Conservation (phyloP, 2,888 invertebrate species). For the Tipula helvola region DNA sequence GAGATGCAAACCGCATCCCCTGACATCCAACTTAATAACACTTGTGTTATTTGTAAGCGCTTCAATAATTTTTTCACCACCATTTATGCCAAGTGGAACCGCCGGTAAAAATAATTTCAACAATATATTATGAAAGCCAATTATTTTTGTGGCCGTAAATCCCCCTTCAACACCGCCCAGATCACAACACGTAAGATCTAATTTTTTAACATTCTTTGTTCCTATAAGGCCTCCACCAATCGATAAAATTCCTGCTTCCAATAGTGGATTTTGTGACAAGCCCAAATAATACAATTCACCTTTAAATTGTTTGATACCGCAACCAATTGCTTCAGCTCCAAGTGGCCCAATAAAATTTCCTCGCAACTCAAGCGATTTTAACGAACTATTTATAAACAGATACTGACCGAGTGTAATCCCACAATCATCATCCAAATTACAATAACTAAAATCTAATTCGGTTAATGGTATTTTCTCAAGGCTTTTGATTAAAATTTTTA, state of each 20-base stretch:
- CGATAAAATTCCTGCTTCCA: conserved; percentile 11
- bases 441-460: conserved; percentile 13
- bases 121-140: conserved; percentile 7
- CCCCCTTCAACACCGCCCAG: not conserved
- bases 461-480: conserved; percentile 9
- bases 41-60: not conserved
- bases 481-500: conserved; percentile 12
- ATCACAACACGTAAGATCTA: conserved; percentile 13
- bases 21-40: conserved; percentile 9
- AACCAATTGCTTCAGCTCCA: conserved; percentile 1
- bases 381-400: not conserved
- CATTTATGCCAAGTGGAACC: conserved; percentile 10
- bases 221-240: conserved; percentile 9
- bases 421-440: conserved; percentile 13
- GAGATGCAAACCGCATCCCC: conserved; percentile 12
- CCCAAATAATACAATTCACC: conserved; percentile 14
- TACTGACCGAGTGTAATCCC: conserved; percentile 11
- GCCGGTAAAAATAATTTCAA: not conserved
- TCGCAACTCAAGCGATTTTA: conserved; percentile 12
- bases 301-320: conserved; percentile 9
- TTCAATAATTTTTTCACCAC: conserved; percentile 11
- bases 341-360: conserved; percentile 12
- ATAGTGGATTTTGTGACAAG: conserved; percentile 13
- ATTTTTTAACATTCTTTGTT: conserved; percentile 10
- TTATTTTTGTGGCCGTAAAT: not conserved